Conservation (phyloP, 2,888 invertebrate genomes). For the Amiota communis region DNA sequence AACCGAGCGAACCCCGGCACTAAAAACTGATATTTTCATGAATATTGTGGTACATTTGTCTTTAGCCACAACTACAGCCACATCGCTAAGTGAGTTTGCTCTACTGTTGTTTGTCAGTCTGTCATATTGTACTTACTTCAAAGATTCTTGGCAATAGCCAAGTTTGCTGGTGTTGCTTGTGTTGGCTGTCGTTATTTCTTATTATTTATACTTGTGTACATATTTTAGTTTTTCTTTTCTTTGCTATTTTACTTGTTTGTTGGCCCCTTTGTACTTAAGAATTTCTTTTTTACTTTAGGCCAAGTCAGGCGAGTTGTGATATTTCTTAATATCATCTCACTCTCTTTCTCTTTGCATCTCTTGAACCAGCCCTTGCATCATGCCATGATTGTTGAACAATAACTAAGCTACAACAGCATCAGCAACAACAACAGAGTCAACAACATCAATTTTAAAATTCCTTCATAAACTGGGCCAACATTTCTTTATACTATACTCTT, state of each 20-base stretch:
- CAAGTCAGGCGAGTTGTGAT: constrained; percentile 1
- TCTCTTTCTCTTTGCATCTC: constrained; percentile 38
- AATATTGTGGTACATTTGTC: not conserved
- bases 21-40: not conserved
- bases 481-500: constrained; percentile 13
- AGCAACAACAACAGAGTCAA: constrained; percentile 3
- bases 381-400: not conserved
- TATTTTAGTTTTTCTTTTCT: not conserved
- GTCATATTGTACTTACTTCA: not conserved
- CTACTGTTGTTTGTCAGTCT: not conserved
- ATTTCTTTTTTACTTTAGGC: not conserved
- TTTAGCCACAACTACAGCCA: not conserved
- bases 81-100: no score
- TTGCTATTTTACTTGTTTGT: not conserved
- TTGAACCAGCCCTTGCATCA: not conserved
- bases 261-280: no score
- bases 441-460: constrained; percentile 20
- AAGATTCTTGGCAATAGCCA: no score
- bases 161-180: no score
- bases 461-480: constrained; percentile 28
- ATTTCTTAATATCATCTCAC: constrained; percentile 13
- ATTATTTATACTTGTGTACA: no score
- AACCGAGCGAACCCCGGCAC: not conserved
- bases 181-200: no score
- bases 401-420: constrained; percentile 1